phyloP scores from a whole-genome alignment of 2,888 invertebrate species.

The Nephrotoma appendiculata region DNA sequence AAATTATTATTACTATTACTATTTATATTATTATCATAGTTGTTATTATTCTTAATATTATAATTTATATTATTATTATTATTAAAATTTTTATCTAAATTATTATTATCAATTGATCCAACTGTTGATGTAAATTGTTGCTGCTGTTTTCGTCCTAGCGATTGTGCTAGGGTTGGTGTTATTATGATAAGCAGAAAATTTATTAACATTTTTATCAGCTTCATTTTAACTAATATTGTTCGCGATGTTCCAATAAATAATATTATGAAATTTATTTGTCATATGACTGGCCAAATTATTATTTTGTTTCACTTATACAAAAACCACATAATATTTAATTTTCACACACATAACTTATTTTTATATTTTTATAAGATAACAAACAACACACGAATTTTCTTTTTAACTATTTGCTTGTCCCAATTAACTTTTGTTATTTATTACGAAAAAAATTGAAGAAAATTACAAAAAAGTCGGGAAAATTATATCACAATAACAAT shows the following conservation, averaged over 20 bases:
- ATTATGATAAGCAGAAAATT: background rate
- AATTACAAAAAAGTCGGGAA: background rate
- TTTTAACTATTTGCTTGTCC: background rate
- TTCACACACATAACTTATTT: background rate
- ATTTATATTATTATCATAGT: slow-evolving; percentile 1
- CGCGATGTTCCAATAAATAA: background rate
- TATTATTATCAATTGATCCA: background rate
- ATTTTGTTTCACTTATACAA: background rate
- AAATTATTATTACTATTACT: background rate
- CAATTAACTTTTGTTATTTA: background rate
- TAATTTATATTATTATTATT: background rate
- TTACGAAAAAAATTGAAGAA: background rate
- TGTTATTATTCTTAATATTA: background rate
- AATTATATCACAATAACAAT: background rate
- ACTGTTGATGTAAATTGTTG: background rate
- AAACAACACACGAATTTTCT: background rate
- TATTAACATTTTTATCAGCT: background rate
- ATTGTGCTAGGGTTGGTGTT: background rate
- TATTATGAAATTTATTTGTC: background rate
- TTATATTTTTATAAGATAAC: background rate
- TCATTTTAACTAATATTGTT: background rate
- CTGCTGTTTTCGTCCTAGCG: background rate
- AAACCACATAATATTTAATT: background rate
- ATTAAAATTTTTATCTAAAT: background rate
- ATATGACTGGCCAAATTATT: background rate